Percentiles rank a stretch among this genome's conserved stretches.
Conservation (phyloP, 2,113 vertebrate genomes). For the Campylorhamphus procurvoides region DNA sequence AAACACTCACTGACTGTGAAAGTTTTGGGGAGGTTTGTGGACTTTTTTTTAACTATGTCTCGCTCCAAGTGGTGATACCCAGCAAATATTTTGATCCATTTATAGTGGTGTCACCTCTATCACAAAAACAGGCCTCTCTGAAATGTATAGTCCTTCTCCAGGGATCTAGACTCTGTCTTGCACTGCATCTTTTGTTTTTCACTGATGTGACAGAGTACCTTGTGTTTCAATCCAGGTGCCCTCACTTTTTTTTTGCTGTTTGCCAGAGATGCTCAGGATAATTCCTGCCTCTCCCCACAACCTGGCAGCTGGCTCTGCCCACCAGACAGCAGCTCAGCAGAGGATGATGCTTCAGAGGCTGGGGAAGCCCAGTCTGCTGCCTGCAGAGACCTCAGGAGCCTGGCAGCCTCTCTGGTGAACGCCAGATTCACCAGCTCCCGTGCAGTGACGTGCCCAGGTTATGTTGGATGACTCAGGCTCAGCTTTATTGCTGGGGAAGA, state of each 20-base stretch:
- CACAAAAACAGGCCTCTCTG: neutral
- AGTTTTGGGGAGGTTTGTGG: neutral
- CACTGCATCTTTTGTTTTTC: neutral
- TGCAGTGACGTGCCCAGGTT: neutral
- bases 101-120: neutral
- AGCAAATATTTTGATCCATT: neutral
- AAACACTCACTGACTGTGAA: neutral
- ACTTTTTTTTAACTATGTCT: neutral
- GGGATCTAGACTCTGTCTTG: neutral
- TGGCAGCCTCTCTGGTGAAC: neutral
- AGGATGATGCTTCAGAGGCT: neutral
- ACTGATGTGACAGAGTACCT: neutral
- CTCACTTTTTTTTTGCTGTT: neutral
- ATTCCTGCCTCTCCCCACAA: neutral
- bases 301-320: neutral
- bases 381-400: neutral
- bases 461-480: neutral
- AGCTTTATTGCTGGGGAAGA: neutral
- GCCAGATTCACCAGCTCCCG: neutral
- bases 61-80: neutral
- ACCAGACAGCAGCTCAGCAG: neutral
- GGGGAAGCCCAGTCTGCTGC: neutral
- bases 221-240: accelerated
- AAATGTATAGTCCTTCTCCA: neutral
- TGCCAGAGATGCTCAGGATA: neutral